Evolutionary conservation across 2,113 vertebrate species (phyloP), one percentile per base, ranked within the genome.

Genomic region (Oreochromis spilurus): DNA sequence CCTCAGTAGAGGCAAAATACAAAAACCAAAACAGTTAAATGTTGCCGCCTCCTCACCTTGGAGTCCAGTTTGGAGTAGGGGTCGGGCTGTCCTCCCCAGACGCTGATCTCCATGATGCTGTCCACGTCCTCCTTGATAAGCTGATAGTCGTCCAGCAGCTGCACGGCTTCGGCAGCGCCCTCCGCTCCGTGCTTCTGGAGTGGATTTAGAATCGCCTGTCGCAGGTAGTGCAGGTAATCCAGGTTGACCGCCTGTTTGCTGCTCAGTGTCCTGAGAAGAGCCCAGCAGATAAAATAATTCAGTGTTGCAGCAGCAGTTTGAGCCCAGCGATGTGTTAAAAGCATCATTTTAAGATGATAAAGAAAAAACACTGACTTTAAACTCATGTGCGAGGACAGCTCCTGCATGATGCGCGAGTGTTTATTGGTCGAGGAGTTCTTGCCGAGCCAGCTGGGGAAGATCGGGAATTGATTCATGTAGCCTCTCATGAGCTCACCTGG

Each of bases 401-500:
- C 98, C 93, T 99, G 98, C 50, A 97, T 14, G 29, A 98, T 96
- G 6, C 98, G 98, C 11, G 97, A 97, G 0, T 99, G 97, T 94
- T 97, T 99, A 88, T 94, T 97, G 0, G 97, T 96, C 1, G 98
- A 98, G 3, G 98, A 99, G 90, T 97, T 95, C 43, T 98, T 99
- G 52, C 99, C 98, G 85, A 99, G 92, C 99, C 99, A 99, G 95
- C 97, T 97, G 55, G 99, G 98, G 82, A 99, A 99, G 36, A 93
- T 93, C 1, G 99, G 99, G 90, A 99, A 99, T 91, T 98, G 98
- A 75, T 95, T 95, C 98, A 99, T 98, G 93, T 97, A 96, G 13
- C 98, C 98, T 84, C 97, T 97, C 99, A 99, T 99, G 90, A 99
- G 95, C 93, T 99, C 99, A 5, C 99, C 99, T 0, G 98, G 99